Conservation (phyloP, 2,888 invertebrate species). For the Chromoteleia sp. region DNA sequence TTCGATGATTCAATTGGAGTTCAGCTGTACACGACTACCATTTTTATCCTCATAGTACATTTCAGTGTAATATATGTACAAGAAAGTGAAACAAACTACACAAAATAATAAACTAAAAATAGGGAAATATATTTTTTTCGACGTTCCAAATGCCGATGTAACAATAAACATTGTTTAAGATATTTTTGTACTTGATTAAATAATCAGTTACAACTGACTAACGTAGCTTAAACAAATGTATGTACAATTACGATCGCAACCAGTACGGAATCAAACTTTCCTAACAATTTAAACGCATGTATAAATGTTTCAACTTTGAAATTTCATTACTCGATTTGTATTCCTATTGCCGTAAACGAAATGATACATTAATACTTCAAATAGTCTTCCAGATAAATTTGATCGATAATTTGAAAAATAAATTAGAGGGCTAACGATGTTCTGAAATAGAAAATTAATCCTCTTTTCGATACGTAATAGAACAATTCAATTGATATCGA, state of each 20-base stretch:
- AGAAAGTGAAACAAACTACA: background rate
- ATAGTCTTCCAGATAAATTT: constrained; percentile 37
- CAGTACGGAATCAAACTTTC: background rate
- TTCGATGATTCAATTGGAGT: background rate
- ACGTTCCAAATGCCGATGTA: background rate
- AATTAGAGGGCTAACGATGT: constrained; percentile 33
- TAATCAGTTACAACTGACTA: constrained; percentile 1
- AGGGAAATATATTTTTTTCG: constrained; percentile 16
- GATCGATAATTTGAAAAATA: constrained; percentile 36
- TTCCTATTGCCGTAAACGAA: constrained; percentile 5
- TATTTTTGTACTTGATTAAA: constrained; percentile 40
- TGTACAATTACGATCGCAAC: background rate
- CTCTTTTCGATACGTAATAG: constrained; percentile 18
- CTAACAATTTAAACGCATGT: background rate
- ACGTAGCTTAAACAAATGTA: background rate
- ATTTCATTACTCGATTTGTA: constrained; percentile 15
- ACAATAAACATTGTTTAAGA: constrained; percentile 7
- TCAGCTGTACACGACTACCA: background rate
- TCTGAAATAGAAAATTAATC: constrained; percentile 7
- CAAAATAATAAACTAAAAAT: background rate
- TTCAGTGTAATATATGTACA: constrained; percentile 34
- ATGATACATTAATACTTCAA: constrained; percentile 14
- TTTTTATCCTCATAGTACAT: background rate
- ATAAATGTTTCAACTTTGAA: constrained; percentile 2
- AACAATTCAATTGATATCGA: constrained; percentile 14